These are phyloP conservation scores for Rhodeus uyekii DNA, from an alignment of 2,797 vertebrate species.

Conservation along the genomic window DNA sequence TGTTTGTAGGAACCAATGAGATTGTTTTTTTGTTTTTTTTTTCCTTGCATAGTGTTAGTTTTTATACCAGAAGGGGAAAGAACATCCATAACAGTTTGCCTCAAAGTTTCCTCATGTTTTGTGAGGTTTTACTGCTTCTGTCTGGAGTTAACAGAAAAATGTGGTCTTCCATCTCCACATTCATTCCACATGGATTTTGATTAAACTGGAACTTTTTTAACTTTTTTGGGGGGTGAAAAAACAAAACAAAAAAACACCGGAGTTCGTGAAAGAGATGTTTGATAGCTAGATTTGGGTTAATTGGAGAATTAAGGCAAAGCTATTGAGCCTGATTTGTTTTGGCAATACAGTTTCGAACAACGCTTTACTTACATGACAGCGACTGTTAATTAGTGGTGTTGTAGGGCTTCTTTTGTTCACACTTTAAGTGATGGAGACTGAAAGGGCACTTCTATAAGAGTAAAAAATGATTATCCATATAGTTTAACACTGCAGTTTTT, in stretches of 20 bases:
- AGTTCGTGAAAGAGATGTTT: conserved; percentile 11
- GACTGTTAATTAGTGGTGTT: conserved; percentile 54
- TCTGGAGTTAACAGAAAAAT: conserved; percentile 36
- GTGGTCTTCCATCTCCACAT: conserved; percentile 57
- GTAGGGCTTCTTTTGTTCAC: neutral
- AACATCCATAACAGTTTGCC: conserved; percentile 20
- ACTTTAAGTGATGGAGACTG: neutral
- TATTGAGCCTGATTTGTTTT: conserved; percentile 4
- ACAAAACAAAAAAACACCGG: neutral
- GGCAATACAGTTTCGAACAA: conserved; percentile 23
- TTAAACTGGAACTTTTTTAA: conserved; percentile 45
- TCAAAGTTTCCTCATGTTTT: conserved; percentile 33
- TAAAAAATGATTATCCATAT: neutral
- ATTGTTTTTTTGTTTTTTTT: conserved; percentile 11
- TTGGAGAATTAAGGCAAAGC: conserved; percentile 7
- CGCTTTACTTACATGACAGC: conserved; percentile 43
- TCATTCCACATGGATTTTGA: conserved; percentile 39
- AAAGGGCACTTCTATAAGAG: neutral
- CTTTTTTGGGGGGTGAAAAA: neutral
- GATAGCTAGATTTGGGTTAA: neutral
- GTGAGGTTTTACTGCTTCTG: conserved; percentile 34
- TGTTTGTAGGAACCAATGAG: conserved; percentile 12
- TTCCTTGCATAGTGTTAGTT: conserved; percentile 26
- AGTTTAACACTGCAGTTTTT: conserved; percentile 19
- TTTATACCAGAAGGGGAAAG: conserved; percentile 12